Base-by-base conservation (phyloP, 2,888 invertebrate genomes). In the Ischnus inquisitorius region DNA sequence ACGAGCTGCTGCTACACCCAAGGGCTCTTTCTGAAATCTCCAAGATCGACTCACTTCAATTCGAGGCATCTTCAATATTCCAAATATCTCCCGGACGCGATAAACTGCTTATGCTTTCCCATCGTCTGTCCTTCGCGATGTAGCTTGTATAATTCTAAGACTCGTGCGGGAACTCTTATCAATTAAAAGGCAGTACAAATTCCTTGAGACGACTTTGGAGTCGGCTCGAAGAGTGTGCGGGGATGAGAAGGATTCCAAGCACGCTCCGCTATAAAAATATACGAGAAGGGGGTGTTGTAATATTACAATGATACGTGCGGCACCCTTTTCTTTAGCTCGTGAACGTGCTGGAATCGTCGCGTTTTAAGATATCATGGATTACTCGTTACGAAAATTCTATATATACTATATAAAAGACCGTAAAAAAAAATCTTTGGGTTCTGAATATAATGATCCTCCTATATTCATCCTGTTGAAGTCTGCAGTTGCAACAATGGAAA, bases 221-320 rank as follows among this genome's bases (percentile, higher is more conserved):
- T 67, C 43, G 28, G 48, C 16, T 46, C n/a, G 46, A n/a, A 54
- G 64, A 81, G 34, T 64, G 25, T 64, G 12, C 28, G n/a, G 60
- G 46, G 64, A 84, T 77, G 22, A 81, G 69, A 69, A 60, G 74
- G 72, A 86, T 86, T 86, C 86, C 76, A 34, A 76, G 86, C 86
- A 86, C 86, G 86, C 80, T 76, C 75, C 54, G 76, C 86, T 86
- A 86, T 86, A 86, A 86, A 86, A 86, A 85, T 86, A 84, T 85
- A 86, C 83, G 86, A 81, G 83, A 79, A 86, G 75, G 78, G 84
- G 81, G 83, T 85, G 84, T 85, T 85, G 83, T 80, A 83, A 83
- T 86, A 86, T 86, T 86, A 85, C 83, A 84, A 85, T 85, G 86
- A 86, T 86, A 86, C 86, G 85, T 85, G 86, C 82, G 69, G 78